Evolutionary conservation across 1,140 invertebrate genomes (phyloP).

Genomic region (Caenorhabditis latens): DNA sequence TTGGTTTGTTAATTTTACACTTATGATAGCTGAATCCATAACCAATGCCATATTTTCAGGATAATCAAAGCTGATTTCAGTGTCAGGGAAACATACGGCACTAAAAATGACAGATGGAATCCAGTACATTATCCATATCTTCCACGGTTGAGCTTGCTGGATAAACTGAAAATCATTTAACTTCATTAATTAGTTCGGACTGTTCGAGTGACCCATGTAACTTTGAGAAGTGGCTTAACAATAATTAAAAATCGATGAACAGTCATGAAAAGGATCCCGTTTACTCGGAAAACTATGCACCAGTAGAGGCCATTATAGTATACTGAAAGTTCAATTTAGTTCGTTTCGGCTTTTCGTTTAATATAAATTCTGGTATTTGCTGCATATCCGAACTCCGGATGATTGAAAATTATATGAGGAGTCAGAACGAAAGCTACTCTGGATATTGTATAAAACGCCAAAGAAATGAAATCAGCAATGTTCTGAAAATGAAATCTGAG

Average conservation of each 20-base stretch:
- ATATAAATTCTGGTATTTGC: background rate
- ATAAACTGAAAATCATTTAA: background rate
- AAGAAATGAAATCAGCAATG: background rate
- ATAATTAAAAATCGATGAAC: background rate
- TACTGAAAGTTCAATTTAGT: background rate
- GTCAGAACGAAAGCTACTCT: background rate
- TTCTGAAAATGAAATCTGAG: background rate
- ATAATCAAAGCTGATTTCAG: background rate
- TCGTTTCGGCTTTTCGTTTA: too few species aligned
- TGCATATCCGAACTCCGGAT: background rate
- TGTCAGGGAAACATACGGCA: background rate
- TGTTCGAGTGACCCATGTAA: background rate
- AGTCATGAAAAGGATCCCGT: background rate
- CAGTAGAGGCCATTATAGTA: background rate
- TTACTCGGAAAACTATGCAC: background rate
- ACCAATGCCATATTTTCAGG: background rate
- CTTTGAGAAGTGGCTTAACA: background rate
- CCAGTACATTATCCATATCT: background rate
- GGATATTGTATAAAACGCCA: background rate
- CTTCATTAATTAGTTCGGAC: too few species aligned
- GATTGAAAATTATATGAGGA: background rate
- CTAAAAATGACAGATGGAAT: background rate
- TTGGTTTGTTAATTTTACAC: background rate
- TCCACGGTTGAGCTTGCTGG: background rate
- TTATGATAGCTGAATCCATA: conserved; percentile 2